phyloP scores from a whole-genome alignment of 1,140 invertebrate genomes.

The Drosophila auraria region DNA sequence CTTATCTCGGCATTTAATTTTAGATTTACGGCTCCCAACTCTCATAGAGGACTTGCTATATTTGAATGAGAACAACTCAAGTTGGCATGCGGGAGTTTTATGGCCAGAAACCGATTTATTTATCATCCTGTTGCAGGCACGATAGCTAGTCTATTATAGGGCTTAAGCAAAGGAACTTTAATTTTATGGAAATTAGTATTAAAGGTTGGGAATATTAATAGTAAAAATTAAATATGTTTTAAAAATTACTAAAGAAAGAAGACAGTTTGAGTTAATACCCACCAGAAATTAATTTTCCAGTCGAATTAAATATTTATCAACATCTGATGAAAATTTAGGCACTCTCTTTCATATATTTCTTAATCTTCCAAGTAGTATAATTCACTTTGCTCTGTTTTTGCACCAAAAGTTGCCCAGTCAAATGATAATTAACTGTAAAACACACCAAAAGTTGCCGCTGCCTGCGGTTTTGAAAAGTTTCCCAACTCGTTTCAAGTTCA shows the following conservation, averaged over 20 bases:
- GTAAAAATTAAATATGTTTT: no score
- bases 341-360: neutral
- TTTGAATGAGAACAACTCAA: conserved; percentile 32
- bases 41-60: conserved; percentile 20
- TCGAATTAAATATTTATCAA: neutral
- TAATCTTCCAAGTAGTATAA: neutral
- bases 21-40: conserved; percentile 56
- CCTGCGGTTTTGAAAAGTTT: conserved; percentile 28
- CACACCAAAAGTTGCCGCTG: conserved; percentile 22
- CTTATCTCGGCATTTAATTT: conserved; percentile 73
- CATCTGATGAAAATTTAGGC: neutral
- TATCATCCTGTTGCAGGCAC: conserved; percentile 27
- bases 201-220: neutral
- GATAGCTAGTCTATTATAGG: neutral
- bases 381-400: neutral
- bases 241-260: neutral
- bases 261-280: no score
- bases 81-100: conserved; percentile 43
- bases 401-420: conserved; percentile 12
- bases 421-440: conserved; percentile 42
- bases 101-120: conserved; percentile 23
- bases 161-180: neutral
- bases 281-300: no score
- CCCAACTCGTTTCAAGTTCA: conserved; percentile 54
- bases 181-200: neutral